These are phyloP conservation scores for Probaryconus sp. DNA, from an alignment of 1,140 invertebrate genomes.

Conservation along the genomic window DNA sequence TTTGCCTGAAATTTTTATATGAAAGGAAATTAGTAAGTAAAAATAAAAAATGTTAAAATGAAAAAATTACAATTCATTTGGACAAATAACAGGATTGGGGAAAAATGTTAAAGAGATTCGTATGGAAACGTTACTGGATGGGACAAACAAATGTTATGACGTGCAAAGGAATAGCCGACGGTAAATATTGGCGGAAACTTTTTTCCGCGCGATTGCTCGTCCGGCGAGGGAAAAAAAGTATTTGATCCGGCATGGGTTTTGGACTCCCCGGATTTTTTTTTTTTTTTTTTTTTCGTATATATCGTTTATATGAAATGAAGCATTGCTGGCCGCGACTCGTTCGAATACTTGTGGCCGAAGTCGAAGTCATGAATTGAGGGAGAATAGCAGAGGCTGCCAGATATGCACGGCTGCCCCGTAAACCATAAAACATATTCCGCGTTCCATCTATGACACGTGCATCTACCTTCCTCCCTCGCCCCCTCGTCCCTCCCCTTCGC, in stretches of 20 bases:
- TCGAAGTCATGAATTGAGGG: slow-evolving; percentile 34
- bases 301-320: slow-evolving; percentile 32
- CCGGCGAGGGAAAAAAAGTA: slow-evolving; percentile 2
- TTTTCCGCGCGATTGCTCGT: slow-evolving; percentile 14
- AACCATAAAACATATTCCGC: slow-evolving; percentile 53
- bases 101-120: too few relatives aligned
- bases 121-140: too few relatives aligned
- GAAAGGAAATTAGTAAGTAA: too few relatives aligned
- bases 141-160: neutral
- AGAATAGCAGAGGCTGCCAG: neutral
- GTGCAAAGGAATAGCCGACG: slow-evolving; percentile 3
- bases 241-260: slow-evolving; percentile 5
- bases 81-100: too few relatives aligned
- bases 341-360: slow-evolving; percentile 23
- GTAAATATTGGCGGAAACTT: slow-evolving; percentile 15
- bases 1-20: too few relatives aligned
- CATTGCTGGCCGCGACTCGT: slow-evolving; percentile 16
- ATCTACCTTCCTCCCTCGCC: slow-evolving; percentile 2
- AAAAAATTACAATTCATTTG: too few relatives aligned
- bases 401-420: slow-evolving; percentile 26
- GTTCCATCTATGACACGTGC: slow-evolving; percentile 47
- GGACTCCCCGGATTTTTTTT: slow-evolving; percentile 14
- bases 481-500: too few relatives aligned
- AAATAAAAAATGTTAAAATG: too few relatives aligned
- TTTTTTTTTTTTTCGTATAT: slow-evolving; percentile 3